A percentile compares a stretch with the other conserved stretches of the same genome.
Conservation (phyloP, 2,888 invertebrate genomes). For the Tupiocoris notatus region DNA sequence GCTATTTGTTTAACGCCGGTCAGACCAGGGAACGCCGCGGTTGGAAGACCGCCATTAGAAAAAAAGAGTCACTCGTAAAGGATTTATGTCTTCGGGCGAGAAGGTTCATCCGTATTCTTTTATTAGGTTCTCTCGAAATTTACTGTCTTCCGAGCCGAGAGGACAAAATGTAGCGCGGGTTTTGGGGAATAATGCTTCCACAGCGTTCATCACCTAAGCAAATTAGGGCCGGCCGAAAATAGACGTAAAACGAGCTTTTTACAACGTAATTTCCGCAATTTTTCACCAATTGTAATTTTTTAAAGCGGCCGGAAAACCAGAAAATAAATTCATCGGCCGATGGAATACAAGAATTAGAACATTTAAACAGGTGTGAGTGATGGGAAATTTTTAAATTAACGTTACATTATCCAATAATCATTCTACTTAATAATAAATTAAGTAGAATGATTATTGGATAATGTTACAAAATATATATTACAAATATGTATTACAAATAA, state of each 20-base stretch:
- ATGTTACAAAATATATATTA: too few species aligned
- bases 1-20: not conserved
- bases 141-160: not conserved
- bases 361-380: too few species aligned
- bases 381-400: too few species aligned
- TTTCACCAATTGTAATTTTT: too few species aligned
- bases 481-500: too few species aligned
- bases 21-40: not conserved
- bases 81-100: slow-evolving; percentile 2
- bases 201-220: not conserved
- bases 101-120: slow-evolving; percentile 5
- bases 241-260: not conserved
- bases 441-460: too few species aligned
- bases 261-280: not conserved
- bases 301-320: too few species aligned
- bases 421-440: too few species aligned
- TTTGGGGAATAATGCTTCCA: not conserved
- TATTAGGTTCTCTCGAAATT: not conserved
- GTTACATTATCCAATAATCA: too few species aligned
- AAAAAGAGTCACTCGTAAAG: slow-evolving; percentile 8
- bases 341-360: too few species aligned
- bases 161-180: not conserved
- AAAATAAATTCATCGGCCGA: too few species aligned
- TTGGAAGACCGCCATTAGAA: not conserved
- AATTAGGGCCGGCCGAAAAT: not conserved